Evolutionary conservation across 1,140 invertebrate species (phyloP), one percentile per base, ranked within the genome.

Genomic region (Tetramorium parvispinum): DNA sequence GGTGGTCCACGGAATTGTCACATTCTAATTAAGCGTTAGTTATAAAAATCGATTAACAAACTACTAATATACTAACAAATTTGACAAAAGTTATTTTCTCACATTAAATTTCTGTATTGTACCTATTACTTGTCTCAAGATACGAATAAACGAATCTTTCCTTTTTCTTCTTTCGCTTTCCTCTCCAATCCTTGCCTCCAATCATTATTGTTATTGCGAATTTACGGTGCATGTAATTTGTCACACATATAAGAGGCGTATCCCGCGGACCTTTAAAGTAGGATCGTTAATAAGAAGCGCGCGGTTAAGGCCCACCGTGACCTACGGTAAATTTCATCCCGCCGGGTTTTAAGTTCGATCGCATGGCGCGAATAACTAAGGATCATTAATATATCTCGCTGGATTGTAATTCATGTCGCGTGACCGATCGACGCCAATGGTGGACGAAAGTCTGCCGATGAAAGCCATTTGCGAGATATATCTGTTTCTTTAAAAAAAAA

Each of bases 321-420:
- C 77, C 77, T 79, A 70, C 63, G 77, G 77, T 79, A 79, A 79
- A 79, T 79, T 79, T 79, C 46, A 70, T 79, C 77, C n/a, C 46
- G 46, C 27, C 46, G 46, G 61, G 43, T 79, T 79, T 79, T 79
- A 79, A 51, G 63, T 79, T 51, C 61, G 63, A 79, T 79, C 46
- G 63, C 46, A 49, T 32, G 63, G 63, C 8, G 77, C 46, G 63
- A 79, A 68, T 68, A 79, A 68, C 77, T 68, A 68, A 79, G 46
- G 63, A 53, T 79, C 77, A 79, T 68, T 79, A 79, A 79, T 79
- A 53, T 27, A 53, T 68, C 77, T 53, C 61, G 32, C 32, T 32
- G 46, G 32, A 40, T 46, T 40, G 24, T 79, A 79, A 79, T 79
- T 79, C 46, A 68, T 40, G 63, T 79, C 61, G 77, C 77, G 77